Evolutionary conservation across 2,113 vertebrate genomes (phyloP).

Genomic region (Verasper variegatus): DNA sequence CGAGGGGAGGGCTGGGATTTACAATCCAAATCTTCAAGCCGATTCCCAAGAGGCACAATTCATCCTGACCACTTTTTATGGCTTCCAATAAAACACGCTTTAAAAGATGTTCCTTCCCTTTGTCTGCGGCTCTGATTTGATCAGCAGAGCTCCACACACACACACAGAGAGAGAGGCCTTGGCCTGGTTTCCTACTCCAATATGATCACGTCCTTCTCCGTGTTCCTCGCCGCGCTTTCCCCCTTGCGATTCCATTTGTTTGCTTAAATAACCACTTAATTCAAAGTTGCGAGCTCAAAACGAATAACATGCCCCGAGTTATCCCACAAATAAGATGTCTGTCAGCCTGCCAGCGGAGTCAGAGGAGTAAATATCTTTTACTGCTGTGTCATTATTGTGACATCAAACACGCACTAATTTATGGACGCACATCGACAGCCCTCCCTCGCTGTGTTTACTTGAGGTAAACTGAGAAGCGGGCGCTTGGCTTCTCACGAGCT

Average conservation of each 20-base stretch:
- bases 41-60: slow-evolving; percentile 53
- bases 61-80: slow-evolving; percentile 67
- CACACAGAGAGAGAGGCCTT: slow-evolving; percentile 30
- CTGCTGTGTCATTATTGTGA: slow-evolving; percentile 34
- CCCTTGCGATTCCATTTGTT: slow-evolving; percentile 28
- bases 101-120: slow-evolving; percentile 68
- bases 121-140: slow-evolving; percentile 66
- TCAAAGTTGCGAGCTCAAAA: slow-evolving; percentile 22
- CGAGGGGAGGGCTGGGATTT: slow-evolving; percentile 37
- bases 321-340: slow-evolving; percentile 33
- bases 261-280: slow-evolving; percentile 43
- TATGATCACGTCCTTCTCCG: slow-evolving; percentile 26
- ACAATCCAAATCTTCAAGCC: slow-evolving; percentile 29
- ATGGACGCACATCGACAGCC: slow-evolving; percentile 15
- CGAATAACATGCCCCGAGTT: slow-evolving; percentile 17
- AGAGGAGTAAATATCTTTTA: slow-evolving; percentile 31
- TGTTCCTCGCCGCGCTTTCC: slow-evolving; percentile 18
- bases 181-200: slow-evolving; percentile 34
- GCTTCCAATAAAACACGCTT: slow-evolving; percentile 73
- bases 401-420: slow-evolving; percentile 43
- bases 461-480: slow-evolving; percentile 64
- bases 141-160: slow-evolving; percentile 50
- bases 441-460: slow-evolving; percentile 41
- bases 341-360: slow-evolving; percentile 12
- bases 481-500: slow-evolving; percentile 38